These are phyloP conservation scores for Silurus meridionalis DNA, from an alignment of 2,113 vertebrate genomes.

Conservation along the genomic window DNA sequence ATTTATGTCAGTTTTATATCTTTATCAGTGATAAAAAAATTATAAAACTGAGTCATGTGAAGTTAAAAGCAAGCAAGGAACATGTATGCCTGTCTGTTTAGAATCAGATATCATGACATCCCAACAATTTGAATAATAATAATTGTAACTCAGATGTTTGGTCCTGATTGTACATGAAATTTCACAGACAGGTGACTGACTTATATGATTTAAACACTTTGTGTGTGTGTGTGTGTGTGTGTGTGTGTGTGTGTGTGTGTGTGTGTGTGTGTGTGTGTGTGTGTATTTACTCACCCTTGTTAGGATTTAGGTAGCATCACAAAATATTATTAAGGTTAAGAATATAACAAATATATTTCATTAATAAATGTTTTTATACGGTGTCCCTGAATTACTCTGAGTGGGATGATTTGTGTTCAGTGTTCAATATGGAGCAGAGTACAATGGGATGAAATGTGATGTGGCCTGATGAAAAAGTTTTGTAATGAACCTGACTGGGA, in stretches of 20 bases:
- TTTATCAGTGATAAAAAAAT: background rate
- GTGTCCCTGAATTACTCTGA: background rate
- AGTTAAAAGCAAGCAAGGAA: background rate
- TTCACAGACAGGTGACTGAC: slow-evolving; percentile 3
- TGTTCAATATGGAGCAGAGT: background rate
- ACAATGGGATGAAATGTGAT: background rate
- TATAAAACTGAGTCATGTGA: background rate
- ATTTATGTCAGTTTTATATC: background rate
- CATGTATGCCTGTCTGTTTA: background rate
- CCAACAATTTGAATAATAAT: background rate
- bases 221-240: background rate
- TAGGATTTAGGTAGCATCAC: slow-evolving; percentile 19
- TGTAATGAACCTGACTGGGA: background rate
- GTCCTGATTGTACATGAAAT: background rate
- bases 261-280: background rate
- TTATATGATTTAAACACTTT: slow-evolving; percentile 24
- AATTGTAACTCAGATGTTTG: background rate
- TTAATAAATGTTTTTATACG: slow-evolving; percentile 72
- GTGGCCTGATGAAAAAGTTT: background rate
- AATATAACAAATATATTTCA: slow-evolving; percentile 69
- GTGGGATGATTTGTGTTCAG: slow-evolving; percentile 23
- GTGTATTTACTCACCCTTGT: background rate
- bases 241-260: background rate
- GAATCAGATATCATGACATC: background rate
- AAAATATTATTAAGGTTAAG: slow-evolving; percentile 39